Evolutionary conservation across 2,797 vertebrate species (phyloP), one percentile per base, ranked within the genome.

Genomic region (Aphelocoma californica): DNA sequence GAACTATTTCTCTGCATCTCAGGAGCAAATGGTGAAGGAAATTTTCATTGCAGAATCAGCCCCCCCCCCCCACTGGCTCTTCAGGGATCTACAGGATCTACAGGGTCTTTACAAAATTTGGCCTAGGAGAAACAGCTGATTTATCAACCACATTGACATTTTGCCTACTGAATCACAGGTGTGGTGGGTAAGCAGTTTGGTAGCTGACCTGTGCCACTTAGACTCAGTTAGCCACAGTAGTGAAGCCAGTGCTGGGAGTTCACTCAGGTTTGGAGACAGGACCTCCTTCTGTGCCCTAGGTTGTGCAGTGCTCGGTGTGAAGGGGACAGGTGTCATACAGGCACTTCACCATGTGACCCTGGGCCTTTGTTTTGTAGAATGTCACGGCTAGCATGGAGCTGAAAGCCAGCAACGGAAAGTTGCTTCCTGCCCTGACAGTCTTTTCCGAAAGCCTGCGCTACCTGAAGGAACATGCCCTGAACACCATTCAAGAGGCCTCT

Each of bases 361-460:
- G 29, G 42, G 19, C 36, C 9, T 23, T 60, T 42, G 47, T 71
- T 71, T 57, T 38, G 72, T 38, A 95, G 93, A 81, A 81, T 23
- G 34, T 95, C 54, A 91, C 91, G 36, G 16, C 60, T 38, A 16
- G 12, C 40, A 88, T 92, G 92, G 9, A 66, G 25, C 69, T 96
- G 86, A 16, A 84, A 90, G 95, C 95, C 71, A 86, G 44, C 79
- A 95, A 95, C 62, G 96, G 97, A 34, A 88, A 80, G 80, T 48
- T 5, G 0, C 84, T 97, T 84, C 93, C 89, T 1, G 95, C 97
- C 28, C 29, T 97, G 53, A 93, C 6, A 2, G 95, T 97, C 54
- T 96, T 97, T 60, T 87, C 97, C 0, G 67, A 97, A 82, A 96
- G 94, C 73, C 82, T 97, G 21, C 19, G 50, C 53, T 97, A 83